Conservation (phyloP, 2,888 invertebrate genomes). For the Lithophane ornitopus region DNA sequence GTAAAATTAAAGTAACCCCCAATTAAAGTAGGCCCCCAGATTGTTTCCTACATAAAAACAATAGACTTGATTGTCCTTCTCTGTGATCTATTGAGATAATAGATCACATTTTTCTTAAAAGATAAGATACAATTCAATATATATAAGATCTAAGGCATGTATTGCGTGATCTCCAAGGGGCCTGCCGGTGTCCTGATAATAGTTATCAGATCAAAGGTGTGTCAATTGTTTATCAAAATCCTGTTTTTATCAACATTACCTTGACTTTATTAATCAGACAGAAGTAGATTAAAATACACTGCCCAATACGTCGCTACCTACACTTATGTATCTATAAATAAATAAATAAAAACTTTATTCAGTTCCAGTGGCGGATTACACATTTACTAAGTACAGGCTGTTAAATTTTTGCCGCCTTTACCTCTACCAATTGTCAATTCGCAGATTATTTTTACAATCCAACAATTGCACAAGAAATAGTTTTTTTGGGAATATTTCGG, state of each 20-base stretch:
- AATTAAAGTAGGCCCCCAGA: too few species aligned
- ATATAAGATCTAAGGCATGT: neutral
- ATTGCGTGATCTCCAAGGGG: constrained; percentile 18
- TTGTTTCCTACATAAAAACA: too few species aligned
- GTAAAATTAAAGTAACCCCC: too few species aligned
- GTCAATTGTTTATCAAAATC: constrained; percentile 22
- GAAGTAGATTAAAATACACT: neutral
- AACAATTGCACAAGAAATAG: too few species aligned
- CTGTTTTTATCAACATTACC: constrained; percentile 31
- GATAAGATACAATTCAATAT: neutral
- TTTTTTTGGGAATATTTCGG: too few species aligned
- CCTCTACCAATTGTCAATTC: too few species aligned
- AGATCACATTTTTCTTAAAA: neutral
- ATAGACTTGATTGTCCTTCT: neutral
- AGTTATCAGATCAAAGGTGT: constrained; percentile 19
- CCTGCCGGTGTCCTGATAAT: constrained; percentile 4
- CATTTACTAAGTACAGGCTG: too few species aligned
- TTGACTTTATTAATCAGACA: constrained; percentile 17
- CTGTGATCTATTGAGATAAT: neutral
- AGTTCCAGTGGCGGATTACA: too few species aligned
- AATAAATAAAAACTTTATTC: neutral
- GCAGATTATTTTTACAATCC: too few species aligned
- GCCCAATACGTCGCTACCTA: too few species aligned
- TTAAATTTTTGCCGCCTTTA: too few species aligned
- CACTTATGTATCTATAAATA: neutral